Percentiles rank a stretch among this genome's conserved stretches.
phyloP scores from a whole-genome alignment of 2,797 vertebrate genomes.

The Leucoraja ocellata region DNA sequence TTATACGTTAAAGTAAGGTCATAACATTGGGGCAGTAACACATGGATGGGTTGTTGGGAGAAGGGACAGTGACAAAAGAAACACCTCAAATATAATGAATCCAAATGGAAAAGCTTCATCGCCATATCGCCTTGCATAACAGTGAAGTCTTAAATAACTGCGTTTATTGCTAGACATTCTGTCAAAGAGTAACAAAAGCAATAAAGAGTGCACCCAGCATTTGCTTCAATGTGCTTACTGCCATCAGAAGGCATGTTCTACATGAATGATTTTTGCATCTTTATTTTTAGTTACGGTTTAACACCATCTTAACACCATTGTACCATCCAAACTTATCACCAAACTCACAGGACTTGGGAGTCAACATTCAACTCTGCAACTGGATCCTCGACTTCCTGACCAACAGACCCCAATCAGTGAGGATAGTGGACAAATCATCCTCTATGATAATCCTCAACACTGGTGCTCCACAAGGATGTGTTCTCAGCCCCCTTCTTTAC shows the following conservation, averaged over 20 bases:
- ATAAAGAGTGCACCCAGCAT: background rate
- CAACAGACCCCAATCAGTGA: too few species aligned
- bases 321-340: too few species aligned
- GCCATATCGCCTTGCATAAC: background rate
- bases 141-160: background rate
- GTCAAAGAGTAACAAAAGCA: background rate
- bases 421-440: too few species aligned
- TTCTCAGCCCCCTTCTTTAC: too few species aligned
- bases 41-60: background rate
- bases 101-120: background rate
- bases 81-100: background rate
- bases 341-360: too few species aligned
- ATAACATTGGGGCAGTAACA: too few species aligned
- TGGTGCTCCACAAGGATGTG: too few species aligned
- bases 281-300: background rate
- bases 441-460: too few species aligned
- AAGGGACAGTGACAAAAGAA: background rate
- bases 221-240: background rate
- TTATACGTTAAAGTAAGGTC: background rate
- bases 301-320: too few species aligned
- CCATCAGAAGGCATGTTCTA: background rate
- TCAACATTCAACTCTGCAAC: too few species aligned
- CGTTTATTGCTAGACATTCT: background rate
- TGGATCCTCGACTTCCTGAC: too few species aligned
- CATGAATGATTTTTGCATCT: background rate